A percentile compares a stretch with the other conserved stretches of the same genome.
Evolutionary conservation across 2,797 vertebrate genomes (phyloP).

Genomic region (Phrynocephalus forsythii): DNA sequence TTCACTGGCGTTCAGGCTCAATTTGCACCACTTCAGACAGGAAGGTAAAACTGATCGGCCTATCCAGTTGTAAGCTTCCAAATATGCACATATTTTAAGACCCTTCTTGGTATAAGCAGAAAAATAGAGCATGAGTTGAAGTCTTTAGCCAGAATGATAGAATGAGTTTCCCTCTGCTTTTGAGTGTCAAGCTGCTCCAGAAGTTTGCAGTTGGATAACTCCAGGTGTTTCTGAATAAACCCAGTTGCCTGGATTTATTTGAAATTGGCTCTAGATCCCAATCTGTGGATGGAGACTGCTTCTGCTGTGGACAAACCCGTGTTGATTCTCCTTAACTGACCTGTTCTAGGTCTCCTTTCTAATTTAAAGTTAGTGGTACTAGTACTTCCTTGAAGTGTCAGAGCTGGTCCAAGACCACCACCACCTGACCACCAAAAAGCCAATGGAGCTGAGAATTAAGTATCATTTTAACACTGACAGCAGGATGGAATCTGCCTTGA

Average conservation of each 20-base stretch:
- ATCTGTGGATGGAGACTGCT: background rate
- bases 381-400: background rate
- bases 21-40: no score
- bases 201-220: background rate
- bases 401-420: background rate
- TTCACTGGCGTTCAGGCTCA: background rate
- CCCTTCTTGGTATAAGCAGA: background rate
- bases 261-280: background rate
- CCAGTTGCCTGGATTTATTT: background rate
- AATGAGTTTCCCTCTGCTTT: background rate
- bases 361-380: background rate
- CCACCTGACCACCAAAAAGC: background rate
- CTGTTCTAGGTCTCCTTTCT: background rate
- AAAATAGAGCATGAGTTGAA: background rate
- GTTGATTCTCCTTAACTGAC: background rate
- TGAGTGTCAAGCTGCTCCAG: background rate
- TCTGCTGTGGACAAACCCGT: background rate
- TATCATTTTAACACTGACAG: background rate
- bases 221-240: background rate
- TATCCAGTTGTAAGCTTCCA: background rate
- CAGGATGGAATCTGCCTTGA: background rate
- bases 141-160: background rate
- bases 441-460: background rate
- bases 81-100: background rate
- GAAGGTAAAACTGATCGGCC: background rate